These are phyloP conservation scores for Orchesellides sinensis DNA, from an alignment of 2,888 invertebrate genomes.

Conservation along the genomic window DNA sequence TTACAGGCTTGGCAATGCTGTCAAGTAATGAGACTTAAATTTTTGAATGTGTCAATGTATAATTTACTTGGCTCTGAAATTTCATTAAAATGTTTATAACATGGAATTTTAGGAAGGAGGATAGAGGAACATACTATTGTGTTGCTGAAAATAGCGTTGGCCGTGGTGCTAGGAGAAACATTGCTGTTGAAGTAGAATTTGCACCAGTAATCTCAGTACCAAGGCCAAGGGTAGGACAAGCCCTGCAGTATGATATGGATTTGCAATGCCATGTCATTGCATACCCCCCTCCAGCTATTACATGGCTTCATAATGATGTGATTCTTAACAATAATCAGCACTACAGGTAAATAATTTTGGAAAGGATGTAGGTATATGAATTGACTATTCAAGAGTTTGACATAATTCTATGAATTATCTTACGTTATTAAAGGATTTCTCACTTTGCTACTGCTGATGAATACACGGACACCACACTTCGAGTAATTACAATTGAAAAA, in stretches of 20 bases:
- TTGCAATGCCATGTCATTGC: slow-evolving; percentile 96
- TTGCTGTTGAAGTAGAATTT: slow-evolving; percentile 94
- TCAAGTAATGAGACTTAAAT: slow-evolving; percentile 62
- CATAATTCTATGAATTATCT: not conserved
- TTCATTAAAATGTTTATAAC: too few relatives aligned
- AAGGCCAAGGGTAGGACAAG: slow-evolving; percentile 89
- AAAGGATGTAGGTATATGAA: slow-evolving; percentile 3
- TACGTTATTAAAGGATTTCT: slow-evolving; percentile 82
- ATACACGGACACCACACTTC: slow-evolving; percentile 92
- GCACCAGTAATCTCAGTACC: slow-evolving; percentile 91
- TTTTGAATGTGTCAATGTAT: not conserved
- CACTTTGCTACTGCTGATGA: slow-evolving; percentile 95
- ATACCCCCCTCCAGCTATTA: slow-evolving; percentile 94
- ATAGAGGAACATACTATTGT: slow-evolving; percentile 95
- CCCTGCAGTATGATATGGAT: slow-evolving; percentile 95
- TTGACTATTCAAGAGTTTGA: not conserved
- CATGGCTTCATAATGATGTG: slow-evolving; percentile 91
- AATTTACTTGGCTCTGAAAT: slow-evolving; percentile 76
- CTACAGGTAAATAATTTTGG: slow-evolving; percentile 80
- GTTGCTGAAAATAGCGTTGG: slow-evolving; percentile 93
- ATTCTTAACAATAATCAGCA: slow-evolving; percentile 93
- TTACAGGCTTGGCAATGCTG: too few relatives aligned
- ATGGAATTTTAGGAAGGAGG: slow-evolving; percentile 87
- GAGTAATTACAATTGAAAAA: slow-evolving; percentile 94
- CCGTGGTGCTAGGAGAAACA: slow-evolving; percentile 86